A percentile compares a stretch with the other conserved stretches of the same genome.
Evolutionary conservation across 2,888 invertebrate species (phyloP).

Genomic region (Cepaea hortensis): DNA sequence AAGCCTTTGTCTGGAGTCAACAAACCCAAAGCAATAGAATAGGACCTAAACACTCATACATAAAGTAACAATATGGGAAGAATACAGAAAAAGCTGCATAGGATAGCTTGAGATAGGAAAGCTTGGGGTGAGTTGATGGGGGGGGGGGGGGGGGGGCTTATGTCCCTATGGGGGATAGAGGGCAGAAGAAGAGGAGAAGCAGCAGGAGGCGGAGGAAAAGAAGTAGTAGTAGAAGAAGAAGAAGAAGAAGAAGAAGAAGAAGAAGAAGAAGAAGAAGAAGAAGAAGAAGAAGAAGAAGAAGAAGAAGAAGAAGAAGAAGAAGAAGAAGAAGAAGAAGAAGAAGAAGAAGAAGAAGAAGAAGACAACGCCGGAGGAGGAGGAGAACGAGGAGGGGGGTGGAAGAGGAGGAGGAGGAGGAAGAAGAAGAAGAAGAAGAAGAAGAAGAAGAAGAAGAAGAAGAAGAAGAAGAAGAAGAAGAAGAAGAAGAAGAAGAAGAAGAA

Average conservation of each 20-base stretch:
- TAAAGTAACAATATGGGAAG: no score
- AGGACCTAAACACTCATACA: no score
- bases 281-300: constrained; percentile 3
- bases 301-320: no score
- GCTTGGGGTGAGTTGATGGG: no score
- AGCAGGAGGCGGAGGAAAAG: neutral
- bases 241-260: neutral
- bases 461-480: neutral
- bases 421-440: neutral
- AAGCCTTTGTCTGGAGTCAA: no score
- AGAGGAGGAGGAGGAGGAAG: neutral
- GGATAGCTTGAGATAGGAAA: no score
- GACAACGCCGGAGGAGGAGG: neutral
- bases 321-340: constrained; percentile 1
- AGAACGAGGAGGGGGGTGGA: neutral
- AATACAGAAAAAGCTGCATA: no score
- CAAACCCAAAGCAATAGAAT: no score
- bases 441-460: neutral
- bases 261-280: neutral
- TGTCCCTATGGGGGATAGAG: neutral
- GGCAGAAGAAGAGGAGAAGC: neutral
- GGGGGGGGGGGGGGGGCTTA: no score
- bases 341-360: neutral
- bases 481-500: neutral
- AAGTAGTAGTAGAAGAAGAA: neutral